Percentiles rank a stretch among this genome's conserved stretches.
These are phyloP conservation scores for Cosmorhoe ocellata DNA, from an alignment of 2,888 invertebrate species.

Conservation along the genomic window DNA sequence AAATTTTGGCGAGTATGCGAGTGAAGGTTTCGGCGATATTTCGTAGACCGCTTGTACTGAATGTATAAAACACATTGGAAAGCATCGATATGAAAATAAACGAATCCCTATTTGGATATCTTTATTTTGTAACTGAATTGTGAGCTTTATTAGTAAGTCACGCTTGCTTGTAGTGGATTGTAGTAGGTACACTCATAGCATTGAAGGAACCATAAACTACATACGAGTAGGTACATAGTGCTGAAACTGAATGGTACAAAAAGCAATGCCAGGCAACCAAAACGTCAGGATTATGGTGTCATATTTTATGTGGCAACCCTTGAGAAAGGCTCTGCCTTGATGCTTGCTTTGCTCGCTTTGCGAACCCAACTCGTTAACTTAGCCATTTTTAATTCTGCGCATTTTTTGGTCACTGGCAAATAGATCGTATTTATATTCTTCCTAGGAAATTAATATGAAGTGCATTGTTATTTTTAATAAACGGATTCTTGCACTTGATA, in stretches of 20 bases:
- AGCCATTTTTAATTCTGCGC: conserved; percentile 25
- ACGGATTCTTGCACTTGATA: too few relatives aligned
- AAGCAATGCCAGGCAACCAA: background rate
- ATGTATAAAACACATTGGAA: too few relatives aligned
- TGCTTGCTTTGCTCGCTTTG: conserved; percentile 44
- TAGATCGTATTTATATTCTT: conserved; percentile 13
- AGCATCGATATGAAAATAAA: too few relatives aligned
- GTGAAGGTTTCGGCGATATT: too few relatives aligned
- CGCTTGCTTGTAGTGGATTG: too few relatives aligned
- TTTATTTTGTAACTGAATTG: too few relatives aligned
- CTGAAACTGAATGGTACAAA: conserved; percentile 1
- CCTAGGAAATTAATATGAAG: background rate
- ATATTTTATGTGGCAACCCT: conserved; percentile 32
- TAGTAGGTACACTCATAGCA: background rate
- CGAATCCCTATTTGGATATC: too few relatives aligned
- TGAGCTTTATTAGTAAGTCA: too few relatives aligned
- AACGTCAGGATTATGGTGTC: conserved; percentile 13
- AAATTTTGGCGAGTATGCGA: background rate
- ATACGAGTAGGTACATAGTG: too few relatives aligned
- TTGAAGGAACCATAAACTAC: too few relatives aligned
- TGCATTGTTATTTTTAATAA: too few relatives aligned
- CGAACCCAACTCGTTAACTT: conserved; percentile 32
- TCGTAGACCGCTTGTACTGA: too few relatives aligned
- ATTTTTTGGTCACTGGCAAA: conserved; percentile 20
- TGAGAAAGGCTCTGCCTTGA: conserved; percentile 38